A percentile compares a stretch with the other conserved stretches of the same genome.
phyloP scores from a whole-genome alignment of 2,797 vertebrate genomes.

The Xiphorhynchus erythropygius region DNA sequence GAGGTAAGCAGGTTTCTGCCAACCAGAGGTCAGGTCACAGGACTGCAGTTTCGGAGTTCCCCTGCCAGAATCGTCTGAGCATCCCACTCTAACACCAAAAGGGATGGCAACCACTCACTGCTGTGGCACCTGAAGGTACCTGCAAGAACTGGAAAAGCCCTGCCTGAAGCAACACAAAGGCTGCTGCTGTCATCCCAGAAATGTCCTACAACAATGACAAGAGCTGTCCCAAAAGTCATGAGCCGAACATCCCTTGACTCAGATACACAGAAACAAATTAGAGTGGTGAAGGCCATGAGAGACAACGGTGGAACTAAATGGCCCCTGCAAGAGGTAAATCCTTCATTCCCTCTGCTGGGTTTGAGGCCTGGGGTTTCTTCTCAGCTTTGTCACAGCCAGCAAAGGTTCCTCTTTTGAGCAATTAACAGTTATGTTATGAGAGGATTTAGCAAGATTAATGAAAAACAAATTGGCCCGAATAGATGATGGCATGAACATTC shows the following conservation, averaged over 20 bases:
- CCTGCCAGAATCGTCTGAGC: accelerated
- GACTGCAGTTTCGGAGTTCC: accelerated
- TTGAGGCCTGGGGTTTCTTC: neutral
- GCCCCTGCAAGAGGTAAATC: accelerated
- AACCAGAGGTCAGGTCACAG: neutral
- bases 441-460: neutral
- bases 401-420: neutral
- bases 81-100: neutral
- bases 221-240: neutral
- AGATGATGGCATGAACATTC: neutral
- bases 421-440: neutral
- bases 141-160: neutral
- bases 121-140: neutral
- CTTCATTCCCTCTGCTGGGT: neutral
- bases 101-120: neutral
- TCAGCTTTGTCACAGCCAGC: neutral
- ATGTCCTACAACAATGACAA: neutral
- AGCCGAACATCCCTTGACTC: neutral
- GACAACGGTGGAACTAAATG: accelerated
- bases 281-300: neutral
- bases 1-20: neutral
- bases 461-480: neutral
- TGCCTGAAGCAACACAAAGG: neutral
- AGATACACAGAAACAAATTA: neutral
- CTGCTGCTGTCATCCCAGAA: neutral